Percentiles rank a stretch among this genome's conserved stretches.
Conservation (phyloP, 2,888 invertebrate genomes). For the Chaitophorus viminalis region DNA sequence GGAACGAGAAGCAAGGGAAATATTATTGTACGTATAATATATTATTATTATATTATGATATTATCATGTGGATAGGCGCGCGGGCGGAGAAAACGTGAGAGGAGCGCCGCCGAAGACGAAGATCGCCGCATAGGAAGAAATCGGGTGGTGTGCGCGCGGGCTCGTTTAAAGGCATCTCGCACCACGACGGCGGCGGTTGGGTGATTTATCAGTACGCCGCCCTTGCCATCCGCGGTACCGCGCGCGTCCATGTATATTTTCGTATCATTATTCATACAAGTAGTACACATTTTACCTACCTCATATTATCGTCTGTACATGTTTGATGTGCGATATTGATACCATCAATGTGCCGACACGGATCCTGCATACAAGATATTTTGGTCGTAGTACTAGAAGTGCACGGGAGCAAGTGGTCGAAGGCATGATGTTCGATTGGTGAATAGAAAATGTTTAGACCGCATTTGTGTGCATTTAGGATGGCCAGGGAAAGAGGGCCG, state of each 20-base stretch:
- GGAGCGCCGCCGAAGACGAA: not conserved
- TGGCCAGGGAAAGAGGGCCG: too few relatives aligned
- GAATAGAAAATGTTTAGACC: too few relatives aligned
- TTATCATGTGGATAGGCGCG: not conserved
- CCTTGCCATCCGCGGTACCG: not conserved
- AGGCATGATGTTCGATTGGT: too few relatives aligned
- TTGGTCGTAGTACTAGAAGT: too few relatives aligned
- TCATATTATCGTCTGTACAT: not conserved
- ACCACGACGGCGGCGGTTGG: conserved; percentile 21
- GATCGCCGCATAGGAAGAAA: conserved; percentile 5
- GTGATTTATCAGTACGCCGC: conserved; percentile 55
- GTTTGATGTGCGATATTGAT: too few relatives aligned
- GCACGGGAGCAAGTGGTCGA: too few relatives aligned
- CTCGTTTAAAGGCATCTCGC: conserved; percentile 39
- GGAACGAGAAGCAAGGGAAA: too few relatives aligned
- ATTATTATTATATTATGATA: not conserved
- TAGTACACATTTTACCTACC: too few relatives aligned
- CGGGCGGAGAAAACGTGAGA: not conserved
- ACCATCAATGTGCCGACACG: too few relatives aligned
- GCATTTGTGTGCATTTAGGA: too few relatives aligned
- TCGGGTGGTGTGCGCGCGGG: conserved; percentile 19
- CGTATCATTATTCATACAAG: not conserved
- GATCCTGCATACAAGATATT: too few relatives aligned
- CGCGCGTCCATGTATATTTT: not conserved
- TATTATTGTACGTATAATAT: not conserved